Base-by-base conservation (phyloP, 2,888 invertebrate genomes). In the Harpalus rubripes region DNA sequence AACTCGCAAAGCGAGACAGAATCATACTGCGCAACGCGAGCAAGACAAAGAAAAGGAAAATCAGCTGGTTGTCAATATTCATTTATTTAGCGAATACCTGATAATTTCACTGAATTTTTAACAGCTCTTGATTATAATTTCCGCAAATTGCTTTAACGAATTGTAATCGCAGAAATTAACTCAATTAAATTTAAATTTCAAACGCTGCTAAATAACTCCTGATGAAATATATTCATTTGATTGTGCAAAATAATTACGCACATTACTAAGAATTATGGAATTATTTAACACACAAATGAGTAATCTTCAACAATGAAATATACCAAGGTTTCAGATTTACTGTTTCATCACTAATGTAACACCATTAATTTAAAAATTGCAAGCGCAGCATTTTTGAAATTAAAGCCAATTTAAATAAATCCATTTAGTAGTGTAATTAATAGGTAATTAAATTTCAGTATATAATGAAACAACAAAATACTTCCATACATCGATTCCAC, bases 401-500 rank as follows among this genome's bases (percentile, higher is more conserved):
- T 16, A 82, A 82, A 82, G 72, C 82, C 82, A 82, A 82, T 82
- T 82, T 82, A 82, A 81, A 72, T 82, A 68, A 81, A 82, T 82
- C 72, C 58, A 82, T 68, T 82, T 82, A 82, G 72, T 15, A 10
- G 10, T 0, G 72, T 44, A 74, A 74, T 74, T 74, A 74, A 74
- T 44, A 44, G 18, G 22, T 74, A 74, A 74, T 44, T 74, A 74
- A 44, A 74, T 74, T 74, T 39, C 12, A 68, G 12, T 44, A 12
- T 3, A 44, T 74, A 74, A 74, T 74, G 18, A 44, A 74, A 44
- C 41, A 74, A 26, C 59, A 59, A 68, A 68, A 68, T 26, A 63
- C 32, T 63, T 63, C 22, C 63, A 63, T 41, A 41, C 5, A 26
- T 65, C 8, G 65, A 41, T 41, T n/a, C 15, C 12, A 15, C 39